Base-by-base conservation (phyloP, 37 sponge, comb jelly and placozoan genomes). In the Bolinopsis microptera region DNA sequence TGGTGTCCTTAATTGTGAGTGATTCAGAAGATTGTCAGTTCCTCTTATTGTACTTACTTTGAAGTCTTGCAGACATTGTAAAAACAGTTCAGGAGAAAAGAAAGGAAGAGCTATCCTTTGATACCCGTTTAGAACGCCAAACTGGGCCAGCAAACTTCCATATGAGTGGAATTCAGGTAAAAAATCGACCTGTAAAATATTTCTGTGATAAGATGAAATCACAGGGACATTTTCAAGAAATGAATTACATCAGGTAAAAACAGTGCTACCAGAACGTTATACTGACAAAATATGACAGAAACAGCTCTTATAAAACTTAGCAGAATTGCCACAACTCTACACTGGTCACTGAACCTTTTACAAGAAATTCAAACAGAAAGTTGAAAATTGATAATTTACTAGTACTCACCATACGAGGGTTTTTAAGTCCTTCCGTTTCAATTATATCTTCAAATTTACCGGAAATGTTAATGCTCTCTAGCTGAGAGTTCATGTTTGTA, bases 11-110 rank as follows among this genome's bases (percentile, higher is more conserved):
- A n/a, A n/a, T n/a, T n/a, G n/a, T n/a, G n/a, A n/a, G n/a, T n/a
- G n/a, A n/a, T n/a, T n/a, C n/a, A n/a, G n/a, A n/a, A n/a, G n/a
- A n/a, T n/a, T n/a, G n/a, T n/a, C n/a, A n/a, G n/a, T n/a, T n/a
- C n/a, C n/a, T n/a, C n/a, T n/a, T n/a, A n/a, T n/a, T n/a, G n/a
- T n/a, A 48, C 82, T 32, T 30, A 86, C 90, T 48, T 86, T 86
- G 90, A 39, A 40, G 35, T 86, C 61, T 41, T 28, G 36, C 36
- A 86, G 61, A 27, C 61, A 41, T 30, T 86, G 61, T 23, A 86
- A 25, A 27, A 86, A 86, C 2, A 86, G 90, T 27, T 86, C 90
- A 13, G 90, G 90, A 9, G 90, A 36, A 30, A 86, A 86, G 90
- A 86, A 86, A 26, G 90, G 90, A 41, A 86, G 90, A 48, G 13